These are phyloP conservation scores for Coremacera marginata DNA, from an alignment of 2,888 invertebrate species.

Conservation along the genomic window DNA sequence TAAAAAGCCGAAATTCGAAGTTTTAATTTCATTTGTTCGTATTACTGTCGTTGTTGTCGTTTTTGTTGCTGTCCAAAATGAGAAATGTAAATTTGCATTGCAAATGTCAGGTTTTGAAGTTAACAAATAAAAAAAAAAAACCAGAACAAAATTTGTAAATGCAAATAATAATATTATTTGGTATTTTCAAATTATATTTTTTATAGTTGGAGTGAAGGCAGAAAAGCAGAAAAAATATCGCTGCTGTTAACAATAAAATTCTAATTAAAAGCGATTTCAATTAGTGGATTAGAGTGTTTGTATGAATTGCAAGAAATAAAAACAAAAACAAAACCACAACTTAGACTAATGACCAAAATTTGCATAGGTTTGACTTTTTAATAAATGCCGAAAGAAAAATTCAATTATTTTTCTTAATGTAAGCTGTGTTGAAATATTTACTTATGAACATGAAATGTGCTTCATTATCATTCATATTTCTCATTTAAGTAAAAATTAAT, in stretches of 20 bases:
- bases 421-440: too few relatives aligned
- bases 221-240: neutral
- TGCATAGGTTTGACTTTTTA: neutral
- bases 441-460: too few relatives aligned
- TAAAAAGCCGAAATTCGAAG: neutral
- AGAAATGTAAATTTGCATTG: conserved; percentile 11
- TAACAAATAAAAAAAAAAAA: conserved; percentile 4
- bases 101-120: conserved; percentile 24
- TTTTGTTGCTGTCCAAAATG: neutral
- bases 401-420: too few relatives aligned
- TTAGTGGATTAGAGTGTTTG: neutral
- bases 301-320: too few relatives aligned
- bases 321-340: too few relatives aligned
- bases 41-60: neutral
- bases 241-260: neutral
- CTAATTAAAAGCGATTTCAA: conserved; percentile 11
- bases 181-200: conserved; percentile 21
- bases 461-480: too few relatives aligned
- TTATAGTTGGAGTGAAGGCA: neutral
- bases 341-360: neutral
- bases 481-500: too few relatives aligned
- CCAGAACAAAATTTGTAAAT: conserved; percentile 1
- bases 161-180: conserved; percentile 31
- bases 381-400: too few relatives aligned
- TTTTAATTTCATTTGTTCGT: neutral